Base-by-base conservation (phyloP, 2,888 invertebrate species). In the Mythimna vitellina region DNA sequence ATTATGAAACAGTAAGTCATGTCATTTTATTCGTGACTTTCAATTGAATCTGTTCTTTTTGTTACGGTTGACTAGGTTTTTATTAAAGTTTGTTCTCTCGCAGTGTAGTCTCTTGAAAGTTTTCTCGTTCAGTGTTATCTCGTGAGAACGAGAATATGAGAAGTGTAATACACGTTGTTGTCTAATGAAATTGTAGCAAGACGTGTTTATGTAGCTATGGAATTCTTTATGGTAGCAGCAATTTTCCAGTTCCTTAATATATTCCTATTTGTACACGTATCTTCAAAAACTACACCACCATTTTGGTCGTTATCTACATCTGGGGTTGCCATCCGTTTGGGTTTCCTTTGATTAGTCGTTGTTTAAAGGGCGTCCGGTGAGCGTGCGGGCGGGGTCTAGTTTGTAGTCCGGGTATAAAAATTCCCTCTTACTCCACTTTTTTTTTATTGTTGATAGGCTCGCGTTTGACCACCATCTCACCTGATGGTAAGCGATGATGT, bases 111-210 rank as follows among this genome's bases (percentile, higher is more conserved):
- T 83, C 61, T 79, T 67, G 56, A 71, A 79, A 70, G 68, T 83
- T 81, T 79, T 69, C 80, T 75, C 70, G 65, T 81, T 79, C 63
- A 63, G 38, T 63, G 46, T 69, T 80, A 64, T 70, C 79, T 82
- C 20, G 57, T 74, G 79, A 74, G 82, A 78, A 57, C 73, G 79
- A 74, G 82, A 78, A 57, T 78, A 56, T 63, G 82, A 79, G 67
- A 58, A 49, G 53, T 64, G 61, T 80, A 82, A 69, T 66, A 73
- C 69, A 64, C 32, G 61, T 51, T 80, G 51, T 73, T 70, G 61
- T 70, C 22, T 80, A 69, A 73, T 82, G 57, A 57, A 82, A 76
- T 76, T 71, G 66, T 67, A 57, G 42, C 54, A 66, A 57, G 32
- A 51, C 22, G 0, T 81, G 8, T 66, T 65, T 32, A 7, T 80